Base-by-base conservation (phyloP, 2,113 vertebrate species). In the Pseudopipra pipra region DNA sequence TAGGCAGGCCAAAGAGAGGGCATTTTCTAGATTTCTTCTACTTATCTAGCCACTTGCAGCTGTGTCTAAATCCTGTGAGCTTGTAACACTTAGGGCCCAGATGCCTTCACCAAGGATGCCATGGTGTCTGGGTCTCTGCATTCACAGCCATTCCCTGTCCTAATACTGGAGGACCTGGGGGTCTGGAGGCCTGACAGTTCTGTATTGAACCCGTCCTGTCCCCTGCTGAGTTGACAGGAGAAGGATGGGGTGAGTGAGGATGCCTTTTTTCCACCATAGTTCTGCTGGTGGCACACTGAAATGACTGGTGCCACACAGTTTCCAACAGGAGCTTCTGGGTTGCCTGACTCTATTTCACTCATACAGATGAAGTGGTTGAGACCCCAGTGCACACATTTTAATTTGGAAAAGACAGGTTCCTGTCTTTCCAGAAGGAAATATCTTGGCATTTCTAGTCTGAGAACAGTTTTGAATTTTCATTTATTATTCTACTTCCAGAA, bases 161-260 rank as follows among this genome's bases (percentile, higher is more conserved):
- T 37, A 61, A 37, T 23, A 30, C 20, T 20, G 6, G 25, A 25
- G 24, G 6, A 7, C 12, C 19, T 37, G 43, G 15, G 15, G 10
- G 5, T 4, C 62, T 52, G 41, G 35, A n/a, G 55, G 8, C 28
- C 20, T n/a, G 31, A 19, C 20, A 71, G n/a, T 51, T 85, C 56
- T 1, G 0, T 37, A 8, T 10, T 8, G 35, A 62, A 51, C 8
- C 15, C 14, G 23, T 49, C 0, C 0, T 37, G 9, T 43, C 25
- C 58, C 23, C 76, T 87, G 25, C 55, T 10, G 5, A 5, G 10
- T 46, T 56, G n/a, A 9, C 37, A 67, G 39, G 14, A 70, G 56
- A 61, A 61, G 12, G 18, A 27, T 49, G 22, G 30, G 20, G 37
- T 18, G 77, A 12, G 8, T 3, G 1, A 80, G 28, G 41, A 25